These are phyloP conservation scores for Abrostola tripartita DNA, from an alignment of 2,888 invertebrate genomes.

Conservation along the genomic window DNA sequence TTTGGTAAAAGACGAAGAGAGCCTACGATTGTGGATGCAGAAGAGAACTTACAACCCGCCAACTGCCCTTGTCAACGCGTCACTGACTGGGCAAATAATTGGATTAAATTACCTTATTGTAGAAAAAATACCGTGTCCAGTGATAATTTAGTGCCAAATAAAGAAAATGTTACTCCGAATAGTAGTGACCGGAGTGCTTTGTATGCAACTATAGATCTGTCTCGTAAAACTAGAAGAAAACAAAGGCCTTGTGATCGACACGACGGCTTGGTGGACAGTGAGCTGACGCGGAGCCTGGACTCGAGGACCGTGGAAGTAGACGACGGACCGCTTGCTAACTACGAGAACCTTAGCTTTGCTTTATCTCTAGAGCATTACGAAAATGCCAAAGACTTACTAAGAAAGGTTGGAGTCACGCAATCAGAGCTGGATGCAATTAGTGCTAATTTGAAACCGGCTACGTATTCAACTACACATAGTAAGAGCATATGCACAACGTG, in stretches of 20 bases:
- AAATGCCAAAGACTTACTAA: conserved; percentile 91
- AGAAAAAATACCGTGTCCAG: conserved; percentile 68
- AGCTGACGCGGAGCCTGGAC: conserved; percentile 44
- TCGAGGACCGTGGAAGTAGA: conserved; percentile 68
- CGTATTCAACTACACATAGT: conserved; percentile 56
- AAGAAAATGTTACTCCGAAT: conserved; percentile 86
- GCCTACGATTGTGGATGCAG: conserved; percentile 76
- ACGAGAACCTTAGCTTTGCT: conserved; percentile 93
- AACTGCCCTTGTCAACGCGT: conserved; percentile 89
- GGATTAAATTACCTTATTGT: conserved; percentile 90
- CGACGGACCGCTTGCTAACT: conserved; percentile 88
- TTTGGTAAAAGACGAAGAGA: conserved; percentile 76
- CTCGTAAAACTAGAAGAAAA: conserved; percentile 89
- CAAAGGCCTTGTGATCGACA: conserved; percentile 58
- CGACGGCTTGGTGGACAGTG: conserved; percentile 31
- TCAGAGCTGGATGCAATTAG: conserved; percentile 83
- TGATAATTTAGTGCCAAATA: conserved; percentile 79
- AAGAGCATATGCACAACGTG: conserved; percentile 89
- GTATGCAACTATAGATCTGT: conserved; percentile 91
- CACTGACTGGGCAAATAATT: conserved; percentile 90
- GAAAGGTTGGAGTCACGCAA: conserved; percentile 87
- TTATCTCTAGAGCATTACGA: conserved; percentile 93
- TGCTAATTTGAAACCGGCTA: conserved; percentile 69
- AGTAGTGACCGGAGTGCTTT: conserved; percentile 81
- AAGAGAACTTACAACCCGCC: conserved; percentile 72